These are phyloP conservation scores for Anguilla rostrata DNA, from an alignment of 2,113 vertebrate genomes.

Conservation along the genomic window DNA sequence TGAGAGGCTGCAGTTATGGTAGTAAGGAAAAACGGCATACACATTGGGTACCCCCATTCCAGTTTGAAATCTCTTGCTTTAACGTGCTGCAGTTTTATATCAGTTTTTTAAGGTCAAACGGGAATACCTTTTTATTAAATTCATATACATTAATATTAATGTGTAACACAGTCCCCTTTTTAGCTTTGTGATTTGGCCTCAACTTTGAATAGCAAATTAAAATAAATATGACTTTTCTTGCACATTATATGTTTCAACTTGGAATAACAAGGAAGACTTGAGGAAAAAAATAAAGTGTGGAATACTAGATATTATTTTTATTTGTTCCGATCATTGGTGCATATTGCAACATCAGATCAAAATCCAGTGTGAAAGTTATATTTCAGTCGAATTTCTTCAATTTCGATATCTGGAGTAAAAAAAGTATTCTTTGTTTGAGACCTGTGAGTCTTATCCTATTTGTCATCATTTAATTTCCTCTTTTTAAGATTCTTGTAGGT, in stretches of 20 bases:
- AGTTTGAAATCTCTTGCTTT: no score
- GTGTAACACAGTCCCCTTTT: neutral
- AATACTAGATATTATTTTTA: neutral
- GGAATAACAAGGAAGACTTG: neutral
- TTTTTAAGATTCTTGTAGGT: neutral
- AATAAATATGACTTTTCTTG: neutral
- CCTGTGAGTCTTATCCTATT: no score
- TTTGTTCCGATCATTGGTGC: neutral
- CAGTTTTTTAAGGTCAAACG: no score
- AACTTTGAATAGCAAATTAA: neutral
- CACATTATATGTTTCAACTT: neutral
- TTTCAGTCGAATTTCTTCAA: no score
- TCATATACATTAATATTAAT: neutral
- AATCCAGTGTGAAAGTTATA: no score
- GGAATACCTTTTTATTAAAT: no score
- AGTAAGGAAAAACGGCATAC: neutral
- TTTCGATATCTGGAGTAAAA: no score
- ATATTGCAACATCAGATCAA: neutral
- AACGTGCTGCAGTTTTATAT: no score
- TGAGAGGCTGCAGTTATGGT: neutral
- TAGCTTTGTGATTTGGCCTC: neutral
- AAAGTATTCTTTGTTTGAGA: no score
- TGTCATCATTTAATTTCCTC: neutral
- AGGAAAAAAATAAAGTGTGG: neutral
- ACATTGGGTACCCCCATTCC: no score